Percentiles rank a stretch among this genome's conserved stretches.
phyloP scores from a whole-genome alignment of 2,888 invertebrate genomes.

The Crematogaster levior region DNA sequence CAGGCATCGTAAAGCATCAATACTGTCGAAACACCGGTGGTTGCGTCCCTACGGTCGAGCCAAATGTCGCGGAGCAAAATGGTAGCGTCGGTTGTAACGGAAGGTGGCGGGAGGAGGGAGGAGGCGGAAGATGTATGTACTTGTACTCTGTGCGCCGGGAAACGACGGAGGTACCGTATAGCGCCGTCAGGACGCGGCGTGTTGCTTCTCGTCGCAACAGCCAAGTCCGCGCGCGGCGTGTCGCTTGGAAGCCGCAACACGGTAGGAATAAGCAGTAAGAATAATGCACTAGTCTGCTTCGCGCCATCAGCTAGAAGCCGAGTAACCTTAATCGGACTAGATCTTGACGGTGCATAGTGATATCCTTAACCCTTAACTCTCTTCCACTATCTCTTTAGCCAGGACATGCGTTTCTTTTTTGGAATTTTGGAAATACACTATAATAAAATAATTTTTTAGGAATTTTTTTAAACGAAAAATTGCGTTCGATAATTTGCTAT shows the following conservation, averaged over 20 bases:
- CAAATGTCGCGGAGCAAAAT: slow-evolving; percentile 51
- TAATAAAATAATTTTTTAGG: neutral
- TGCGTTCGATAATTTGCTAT: neutral
- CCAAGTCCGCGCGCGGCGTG: too few relatives aligned
- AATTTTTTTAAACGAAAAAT: neutral
- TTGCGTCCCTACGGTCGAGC: slow-evolving; percentile 20
- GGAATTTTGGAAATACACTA: neutral
- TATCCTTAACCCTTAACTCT: neutral
- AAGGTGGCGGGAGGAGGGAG: neutral
- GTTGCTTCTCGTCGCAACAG: too few relatives aligned
- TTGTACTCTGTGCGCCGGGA: slow-evolving; percentile 22
- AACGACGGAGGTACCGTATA: slow-evolving; percentile 49
- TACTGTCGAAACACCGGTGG: slow-evolving; percentile 20
- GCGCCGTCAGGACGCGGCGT: slow-evolving; percentile 50
- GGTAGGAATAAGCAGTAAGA: slow-evolving; percentile 64
- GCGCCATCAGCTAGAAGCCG: slow-evolving; percentile 74
- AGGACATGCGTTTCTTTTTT: too few relatives aligned
- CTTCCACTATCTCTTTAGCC: neutral
- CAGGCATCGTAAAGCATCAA: slow-evolving; percentile 16
- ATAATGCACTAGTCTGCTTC: slow-evolving; percentile 79
- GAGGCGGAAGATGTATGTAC: slow-evolving; percentile 17
- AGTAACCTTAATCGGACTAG: slow-evolving; percentile 75
- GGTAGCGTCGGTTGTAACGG: slow-evolving; percentile 31
- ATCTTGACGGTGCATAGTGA: slow-evolving; percentile 27
- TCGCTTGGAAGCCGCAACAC: slow-evolving; percentile 47